Evolutionary conservation across 1,140 invertebrate genomes (phyloP).

Genomic region (Halotydeus destructor): DNA sequence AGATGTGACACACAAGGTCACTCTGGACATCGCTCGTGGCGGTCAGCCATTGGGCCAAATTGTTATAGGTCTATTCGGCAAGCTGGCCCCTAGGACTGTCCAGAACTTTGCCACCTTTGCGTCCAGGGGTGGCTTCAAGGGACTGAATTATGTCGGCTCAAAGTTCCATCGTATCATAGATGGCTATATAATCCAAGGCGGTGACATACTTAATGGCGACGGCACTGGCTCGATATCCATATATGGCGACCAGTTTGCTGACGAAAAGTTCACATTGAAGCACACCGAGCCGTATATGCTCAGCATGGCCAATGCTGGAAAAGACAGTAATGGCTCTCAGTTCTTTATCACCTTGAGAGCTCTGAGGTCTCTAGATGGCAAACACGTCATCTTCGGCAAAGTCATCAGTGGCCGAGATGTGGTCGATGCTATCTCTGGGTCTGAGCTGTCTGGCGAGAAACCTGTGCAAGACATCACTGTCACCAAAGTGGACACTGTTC

Average conservation of each 20-base stretch:
- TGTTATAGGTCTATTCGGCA: conserved; percentile 70
- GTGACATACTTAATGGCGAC: conserved; percentile 71
- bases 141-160: conserved; percentile 93
- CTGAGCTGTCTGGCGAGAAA: too few relatives aligned
- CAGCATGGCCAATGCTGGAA: conserved; percentile 96
- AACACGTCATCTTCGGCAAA: conserved; percentile 36
- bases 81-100: conserved; percentile 78
- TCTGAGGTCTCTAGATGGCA: conserved; percentile 80
- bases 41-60: conserved; percentile 71
- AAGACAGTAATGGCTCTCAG: conserved; percentile 94
- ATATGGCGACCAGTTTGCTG: conserved; percentile 96
- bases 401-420: conserved; percentile 57
- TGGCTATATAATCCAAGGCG: conserved; percentile 97
- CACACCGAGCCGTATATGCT: conserved; percentile 93
- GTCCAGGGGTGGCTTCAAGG: conserved; percentile 32
- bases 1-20: conserved; percentile 45
- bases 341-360: conserved; percentile 74
- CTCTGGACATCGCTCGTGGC: conserved; percentile 66
- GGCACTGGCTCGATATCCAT: conserved; percentile 96
- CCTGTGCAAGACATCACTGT: too few relatives aligned
- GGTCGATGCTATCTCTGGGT: too few relatives aligned
- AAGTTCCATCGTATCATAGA: conserved; percentile 96
- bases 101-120: conserved; percentile 96
- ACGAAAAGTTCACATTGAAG: conserved; percentile 68
- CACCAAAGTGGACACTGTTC: too few relatives aligned